Evolutionary conservation across 2,888 invertebrate genomes (phyloP).

Genomic region (Stenotaenia linearis): DNA sequence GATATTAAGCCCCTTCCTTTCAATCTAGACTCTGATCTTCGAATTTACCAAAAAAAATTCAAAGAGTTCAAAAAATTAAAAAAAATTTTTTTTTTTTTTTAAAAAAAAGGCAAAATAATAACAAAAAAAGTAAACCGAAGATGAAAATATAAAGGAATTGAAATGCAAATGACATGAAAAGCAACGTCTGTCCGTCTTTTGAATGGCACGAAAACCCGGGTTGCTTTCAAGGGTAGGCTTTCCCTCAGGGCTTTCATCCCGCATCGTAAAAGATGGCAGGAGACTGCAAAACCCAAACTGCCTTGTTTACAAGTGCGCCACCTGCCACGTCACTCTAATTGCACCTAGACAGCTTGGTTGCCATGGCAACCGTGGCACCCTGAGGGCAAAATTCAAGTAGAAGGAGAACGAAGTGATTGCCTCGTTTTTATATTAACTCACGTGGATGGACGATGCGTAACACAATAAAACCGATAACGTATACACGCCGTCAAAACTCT

Average conservation of each 20-base stretch:
- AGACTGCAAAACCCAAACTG: conserved; percentile 20
- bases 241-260: background rate
- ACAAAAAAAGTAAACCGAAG: background rate
- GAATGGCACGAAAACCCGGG: background rate
- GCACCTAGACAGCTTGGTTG: conserved; percentile 23
- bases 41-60: background rate
- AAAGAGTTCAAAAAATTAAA: background rate
- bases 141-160: too few species aligned
- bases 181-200: background rate
- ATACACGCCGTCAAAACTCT: background rate
- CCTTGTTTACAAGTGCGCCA: conserved; percentile 26
- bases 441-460: background rate
- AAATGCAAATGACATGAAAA: conserved; percentile 19
- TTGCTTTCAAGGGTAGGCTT: conserved; percentile 26
- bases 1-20: background rate
- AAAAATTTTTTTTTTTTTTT: background rate
- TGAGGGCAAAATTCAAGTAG: conserved; percentile 15
- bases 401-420: conserved; percentile 7
- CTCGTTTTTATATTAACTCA: conserved; percentile 19
- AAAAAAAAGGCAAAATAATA: background rate
- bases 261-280: conserved; percentile 6
- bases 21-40: background rate
- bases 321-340: conserved; percentile 26
- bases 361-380: conserved; percentile 1
- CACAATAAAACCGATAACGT: conserved; percentile 2